Evolutionary conservation across 2,113 vertebrate genomes (phyloP).

Genomic region (Pleuronectes platessa): DNA sequence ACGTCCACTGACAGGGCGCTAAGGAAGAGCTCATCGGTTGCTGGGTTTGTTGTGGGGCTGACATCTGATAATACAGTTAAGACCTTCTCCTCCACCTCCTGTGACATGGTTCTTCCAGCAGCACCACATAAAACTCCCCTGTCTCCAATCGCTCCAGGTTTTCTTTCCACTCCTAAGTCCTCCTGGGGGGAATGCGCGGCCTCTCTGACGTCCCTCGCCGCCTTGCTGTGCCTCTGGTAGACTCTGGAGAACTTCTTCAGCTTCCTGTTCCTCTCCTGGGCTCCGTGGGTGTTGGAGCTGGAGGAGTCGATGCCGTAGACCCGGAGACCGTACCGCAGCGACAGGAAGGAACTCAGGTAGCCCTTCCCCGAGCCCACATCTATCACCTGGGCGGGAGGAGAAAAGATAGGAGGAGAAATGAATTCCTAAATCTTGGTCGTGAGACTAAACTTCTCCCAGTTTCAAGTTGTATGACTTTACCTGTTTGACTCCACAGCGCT

Average conservation of each 20-base stretch:
- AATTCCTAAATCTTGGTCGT: background rate
- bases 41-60: constrained; percentile 29
- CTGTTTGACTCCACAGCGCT: constrained; percentile 86
- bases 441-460: background rate
- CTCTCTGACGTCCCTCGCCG: background rate
- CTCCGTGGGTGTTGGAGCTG: constrained; percentile 90
- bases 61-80: constrained; percentile 19
- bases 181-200: constrained; percentile 6
- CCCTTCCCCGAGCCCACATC: constrained; percentile 98
- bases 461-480: constrained; percentile 65
- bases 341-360: constrained; percentile 95
- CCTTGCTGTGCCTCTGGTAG: constrained; percentile 77
- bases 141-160: background rate
- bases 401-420: background rate
- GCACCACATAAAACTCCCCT: background rate
- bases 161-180: background rate
- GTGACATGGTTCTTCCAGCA: background rate
- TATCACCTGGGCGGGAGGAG: constrained; percentile 84
- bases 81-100: constrained; percentile 35
- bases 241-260: constrained; percentile 92
- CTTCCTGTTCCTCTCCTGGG: constrained; percentile 94
- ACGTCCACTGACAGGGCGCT: constrained; percentile 83
- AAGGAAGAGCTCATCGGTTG: constrained; percentile 75
- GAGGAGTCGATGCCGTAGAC: constrained; percentile 98
- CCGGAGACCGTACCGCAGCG: constrained; percentile 89